A percentile compares a stretch with the other conserved stretches of the same genome.
Evolutionary conservation across 2,113 vertebrate genomes (phyloP).

Genomic region (Uria lomvia): DNA sequence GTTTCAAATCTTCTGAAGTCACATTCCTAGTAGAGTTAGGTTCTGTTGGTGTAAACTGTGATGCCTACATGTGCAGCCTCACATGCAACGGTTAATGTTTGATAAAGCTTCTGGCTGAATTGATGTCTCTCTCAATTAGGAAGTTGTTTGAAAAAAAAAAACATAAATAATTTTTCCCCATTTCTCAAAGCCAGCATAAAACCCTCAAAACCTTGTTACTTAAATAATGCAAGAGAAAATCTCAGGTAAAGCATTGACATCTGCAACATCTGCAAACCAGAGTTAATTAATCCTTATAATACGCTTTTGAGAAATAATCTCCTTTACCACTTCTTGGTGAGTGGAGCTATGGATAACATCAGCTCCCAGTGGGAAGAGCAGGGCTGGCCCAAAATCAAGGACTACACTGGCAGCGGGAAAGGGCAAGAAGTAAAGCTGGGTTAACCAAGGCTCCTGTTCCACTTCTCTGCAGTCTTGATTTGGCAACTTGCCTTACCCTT

Average conservation of each 20-base stretch:
- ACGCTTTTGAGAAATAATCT: background rate
- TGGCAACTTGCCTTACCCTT: background rate
- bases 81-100: background rate
- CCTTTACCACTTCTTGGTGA: background rate
- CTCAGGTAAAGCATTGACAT: background rate
- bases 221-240: background rate
- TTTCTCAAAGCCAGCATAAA: background rate
- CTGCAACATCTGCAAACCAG: background rate
- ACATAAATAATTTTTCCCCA: background rate
- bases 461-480: background rate
- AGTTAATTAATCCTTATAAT: background rate
- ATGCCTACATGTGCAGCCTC: rapidly evolving
- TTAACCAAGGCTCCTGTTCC: background rate
- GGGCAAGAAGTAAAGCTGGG: background rate
- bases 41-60: background rate
- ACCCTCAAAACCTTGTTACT: background rate
- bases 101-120: background rate
- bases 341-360: background rate
- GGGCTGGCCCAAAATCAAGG: background rate
- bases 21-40: background rate
- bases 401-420: background rate
- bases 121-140: background rate
- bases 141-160: background rate
- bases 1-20: background rate
- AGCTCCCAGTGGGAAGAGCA: background rate